Conservation (phyloP, 2,113 vertebrate genomes). For the Thermophis baileyi region DNA sequence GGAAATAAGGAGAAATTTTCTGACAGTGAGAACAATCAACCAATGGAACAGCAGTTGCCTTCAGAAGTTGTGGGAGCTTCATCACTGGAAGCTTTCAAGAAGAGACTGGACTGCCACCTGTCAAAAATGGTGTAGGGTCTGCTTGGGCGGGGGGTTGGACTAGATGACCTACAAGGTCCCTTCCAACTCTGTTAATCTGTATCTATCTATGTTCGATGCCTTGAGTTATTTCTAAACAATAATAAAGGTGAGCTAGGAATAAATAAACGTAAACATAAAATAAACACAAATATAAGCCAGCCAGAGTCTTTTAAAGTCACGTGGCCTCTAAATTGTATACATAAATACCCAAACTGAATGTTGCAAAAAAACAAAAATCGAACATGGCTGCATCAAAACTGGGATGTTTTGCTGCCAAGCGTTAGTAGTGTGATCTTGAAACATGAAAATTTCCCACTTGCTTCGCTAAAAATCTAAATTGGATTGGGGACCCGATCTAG, state of each 20-base stretch:
- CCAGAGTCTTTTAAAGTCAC: not conserved
- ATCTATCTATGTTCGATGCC: not conserved
- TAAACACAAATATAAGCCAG: not conserved
- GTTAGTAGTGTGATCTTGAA: not conserved
- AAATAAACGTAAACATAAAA: not conserved
- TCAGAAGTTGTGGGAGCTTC: too few species aligned
- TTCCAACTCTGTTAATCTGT: too few species aligned
- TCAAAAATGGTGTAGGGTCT: too few species aligned
- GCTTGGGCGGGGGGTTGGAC: too few species aligned
- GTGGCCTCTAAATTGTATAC: not conserved
- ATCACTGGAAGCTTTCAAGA: too few species aligned
- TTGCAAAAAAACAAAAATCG: not conserved
- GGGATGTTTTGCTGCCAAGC: not conserved
- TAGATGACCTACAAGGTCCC: too few species aligned
- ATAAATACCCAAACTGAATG: not conserved
- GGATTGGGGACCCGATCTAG: not conserved
- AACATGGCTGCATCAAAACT: not conserved
- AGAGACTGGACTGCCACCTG: too few species aligned
- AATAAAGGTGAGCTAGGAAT: not conserved
- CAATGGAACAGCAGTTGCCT: too few species aligned
- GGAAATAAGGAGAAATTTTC: too few species aligned
- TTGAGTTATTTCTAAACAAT: not conserved
- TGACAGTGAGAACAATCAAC: too few species aligned
- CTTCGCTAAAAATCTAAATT: not conserved
- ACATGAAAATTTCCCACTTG: not conserved